These are phyloP conservation scores for Zaprionus inermis DNA, from an alignment of 1,140 invertebrate species.

Conservation along the genomic window DNA sequence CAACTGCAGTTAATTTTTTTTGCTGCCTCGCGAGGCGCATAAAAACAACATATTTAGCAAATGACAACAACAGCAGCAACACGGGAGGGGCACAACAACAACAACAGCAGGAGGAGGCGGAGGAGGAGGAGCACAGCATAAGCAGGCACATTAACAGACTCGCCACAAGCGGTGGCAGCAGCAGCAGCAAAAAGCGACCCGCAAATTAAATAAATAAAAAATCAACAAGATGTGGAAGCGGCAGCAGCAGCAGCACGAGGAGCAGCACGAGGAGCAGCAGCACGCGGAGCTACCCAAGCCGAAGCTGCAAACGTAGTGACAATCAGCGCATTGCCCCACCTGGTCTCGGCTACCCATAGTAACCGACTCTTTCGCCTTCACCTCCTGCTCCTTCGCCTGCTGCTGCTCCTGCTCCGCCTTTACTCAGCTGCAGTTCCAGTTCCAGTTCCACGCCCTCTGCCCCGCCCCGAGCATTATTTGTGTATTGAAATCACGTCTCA, in stretches of 20 bases:
- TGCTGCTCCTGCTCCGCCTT: background rate
- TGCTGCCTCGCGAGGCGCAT: constrained; percentile 74
- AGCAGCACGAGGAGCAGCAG: constrained; percentile 1
- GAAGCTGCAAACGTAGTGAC: constrained; percentile 8
- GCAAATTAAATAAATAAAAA: constrained; percentile 83
- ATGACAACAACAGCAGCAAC: constrained; percentile 73
- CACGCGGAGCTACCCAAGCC: background rate
- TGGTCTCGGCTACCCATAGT: background rate
- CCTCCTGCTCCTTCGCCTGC: no score
- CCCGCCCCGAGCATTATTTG: constrained; percentile 68
- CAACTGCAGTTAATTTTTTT: constrained; percentile 81
- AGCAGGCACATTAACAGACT: constrained; percentile 18
- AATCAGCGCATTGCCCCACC: background rate
- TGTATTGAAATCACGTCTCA: constrained; percentile 84
- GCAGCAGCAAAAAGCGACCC: constrained; percentile 41
- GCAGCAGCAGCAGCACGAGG: constrained; percentile 18
- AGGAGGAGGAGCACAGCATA: background rate
- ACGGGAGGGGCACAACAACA: constrained; percentile 19
- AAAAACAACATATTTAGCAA: constrained; percentile 84
- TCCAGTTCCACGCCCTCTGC: constrained; percentile 12
- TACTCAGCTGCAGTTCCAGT: constrained; percentile 25
- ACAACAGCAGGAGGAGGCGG: constrained; percentile 11
- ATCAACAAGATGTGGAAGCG: constrained; percentile 63
- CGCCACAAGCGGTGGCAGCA: background rate
- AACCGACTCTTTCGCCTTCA: no score